Percentiles rank a stretch among this genome's conserved stretches.
phyloP scores from a whole-genome alignment of 2,113 vertebrate species.

The Arenaria interpres region DNA sequence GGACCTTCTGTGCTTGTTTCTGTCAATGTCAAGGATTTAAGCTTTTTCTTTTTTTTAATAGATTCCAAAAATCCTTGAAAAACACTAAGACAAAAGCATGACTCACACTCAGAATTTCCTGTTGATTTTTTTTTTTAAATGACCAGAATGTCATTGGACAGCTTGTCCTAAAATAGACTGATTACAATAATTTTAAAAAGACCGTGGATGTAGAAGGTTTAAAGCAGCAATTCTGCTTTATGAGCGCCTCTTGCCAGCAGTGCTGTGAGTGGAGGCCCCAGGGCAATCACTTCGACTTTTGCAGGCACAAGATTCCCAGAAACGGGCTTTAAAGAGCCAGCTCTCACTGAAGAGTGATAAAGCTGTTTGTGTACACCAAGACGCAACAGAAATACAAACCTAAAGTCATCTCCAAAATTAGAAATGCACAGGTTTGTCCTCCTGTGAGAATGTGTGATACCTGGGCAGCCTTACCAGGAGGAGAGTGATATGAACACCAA shows the following conservation, averaged over 20 bases:
- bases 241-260: not conserved
- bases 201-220: not conserved
- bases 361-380: not conserved
- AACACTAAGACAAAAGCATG: conserved; percentile 57
- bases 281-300: not conserved
- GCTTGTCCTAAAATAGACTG: conserved; percentile 34
- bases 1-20: not conserved
- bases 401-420: not conserved
- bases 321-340: not conserved
- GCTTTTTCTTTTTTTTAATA: conserved; percentile 19
- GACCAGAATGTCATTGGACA: conserved; percentile 47
- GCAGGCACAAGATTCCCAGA: not conserved
- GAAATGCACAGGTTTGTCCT: not conserved
- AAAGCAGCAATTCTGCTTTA: not conserved
- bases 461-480: not conserved
- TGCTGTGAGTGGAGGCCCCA: not conserved
- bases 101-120: conserved; percentile 63
- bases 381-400: not conserved
- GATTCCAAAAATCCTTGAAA: conserved; percentile 61
- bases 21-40: conserved; percentile 33
- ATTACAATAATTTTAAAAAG: not conserved
- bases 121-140: not conserved
- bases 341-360: not conserved
- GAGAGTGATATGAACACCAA: not conserved
- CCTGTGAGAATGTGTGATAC: accelerated